Percentiles rank a stretch among this genome's conserved stretches.
Evolutionary conservation across 2,888 invertebrate species (phyloP).

Genomic region (Abrostola tripartita): DNA sequence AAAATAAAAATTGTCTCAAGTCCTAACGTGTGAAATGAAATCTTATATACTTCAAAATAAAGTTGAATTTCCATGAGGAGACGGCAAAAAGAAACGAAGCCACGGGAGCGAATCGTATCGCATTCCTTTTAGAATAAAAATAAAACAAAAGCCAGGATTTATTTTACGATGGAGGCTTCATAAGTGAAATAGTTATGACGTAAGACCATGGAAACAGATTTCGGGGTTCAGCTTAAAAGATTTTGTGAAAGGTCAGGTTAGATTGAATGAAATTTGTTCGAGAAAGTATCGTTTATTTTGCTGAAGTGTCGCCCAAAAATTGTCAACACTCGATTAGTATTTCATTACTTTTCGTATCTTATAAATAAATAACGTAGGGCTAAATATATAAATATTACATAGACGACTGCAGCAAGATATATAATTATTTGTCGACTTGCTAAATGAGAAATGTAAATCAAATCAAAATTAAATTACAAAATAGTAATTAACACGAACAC

Average conservation of each 20-base stretch:
- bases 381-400: too few relatives aligned
- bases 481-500: too few relatives aligned
- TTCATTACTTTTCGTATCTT: too few relatives aligned
- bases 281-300: background rate
- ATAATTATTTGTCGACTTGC: too few relatives aligned
- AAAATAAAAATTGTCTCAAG: conserved; percentile 1
- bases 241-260: conserved; percentile 7
- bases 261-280: conserved; percentile 4
- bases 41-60: conserved; percentile 6
- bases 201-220: conserved; percentile 12
- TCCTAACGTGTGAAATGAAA: conserved; percentile 13
- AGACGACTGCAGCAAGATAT: too few relatives aligned
- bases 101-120: conserved; percentile 32
- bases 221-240: conserved; percentile 3
- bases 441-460: too few relatives aligned
- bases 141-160: conserved; percentile 54
- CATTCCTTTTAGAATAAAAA: conserved; percentile 46
- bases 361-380: too few relatives aligned
- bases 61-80: conserved; percentile 7
- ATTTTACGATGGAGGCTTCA: conserved; percentile 41
- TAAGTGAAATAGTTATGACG: conserved; percentile 18
- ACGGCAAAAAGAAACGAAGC: conserved; percentile 35
- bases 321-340: too few relatives aligned
- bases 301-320: too few relatives aligned
- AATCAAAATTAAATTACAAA: too few relatives aligned